Evolutionary conservation across 92 coral and sea anemone species (phyloP), one percentile per base, ranked within the genome.

Genomic region (Porites divaricata): DNA sequence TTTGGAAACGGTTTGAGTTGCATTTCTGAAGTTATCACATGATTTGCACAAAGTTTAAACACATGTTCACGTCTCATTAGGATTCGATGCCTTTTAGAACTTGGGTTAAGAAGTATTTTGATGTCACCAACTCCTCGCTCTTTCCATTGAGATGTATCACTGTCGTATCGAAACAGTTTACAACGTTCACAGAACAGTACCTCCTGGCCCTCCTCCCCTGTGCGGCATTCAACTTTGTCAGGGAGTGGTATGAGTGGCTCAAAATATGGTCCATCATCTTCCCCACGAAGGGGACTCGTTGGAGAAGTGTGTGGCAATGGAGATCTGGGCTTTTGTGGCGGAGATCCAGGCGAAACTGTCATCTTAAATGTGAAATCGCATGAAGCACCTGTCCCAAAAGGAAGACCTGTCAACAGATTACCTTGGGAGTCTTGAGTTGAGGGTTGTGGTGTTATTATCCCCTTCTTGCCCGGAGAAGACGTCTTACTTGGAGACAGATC

Each of bases 1-100:
- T 94, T 92, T 24, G 85, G 77, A n/a, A 86, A 92, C 8, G 92
- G 93, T 65, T 97, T 90, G 16, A 97, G 88, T 53, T 88, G 85
- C 98, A 97, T 95, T 23, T 93, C 98, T 61, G 89, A 45, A 25
- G 97, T 89, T 67, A 97, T 91, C 72, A 81, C 63, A 78, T 97
- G 99, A 83, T 97, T 97, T 19, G 96, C 94, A 83, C 99, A 97
- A 70, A 97, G 92, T 79, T 97, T 97, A 24, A 95, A 88, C 19
- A 97, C 89, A 74, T 95, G 94, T 4, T 95, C 99, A 57, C 99
- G 96, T 28, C 99, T 89, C 99, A 97, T 97, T 45, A 97, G 80
- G 21, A 97, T 69, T 75, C 99, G 92, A 77, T 72, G 70, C 56
- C 76, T 92, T 15, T 86, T 89, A 76, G 97, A 88, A 63, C 76